Base-by-base conservation (phyloP, 2,113 vertebrate species). In the Eonycteris spelaea region DNA sequence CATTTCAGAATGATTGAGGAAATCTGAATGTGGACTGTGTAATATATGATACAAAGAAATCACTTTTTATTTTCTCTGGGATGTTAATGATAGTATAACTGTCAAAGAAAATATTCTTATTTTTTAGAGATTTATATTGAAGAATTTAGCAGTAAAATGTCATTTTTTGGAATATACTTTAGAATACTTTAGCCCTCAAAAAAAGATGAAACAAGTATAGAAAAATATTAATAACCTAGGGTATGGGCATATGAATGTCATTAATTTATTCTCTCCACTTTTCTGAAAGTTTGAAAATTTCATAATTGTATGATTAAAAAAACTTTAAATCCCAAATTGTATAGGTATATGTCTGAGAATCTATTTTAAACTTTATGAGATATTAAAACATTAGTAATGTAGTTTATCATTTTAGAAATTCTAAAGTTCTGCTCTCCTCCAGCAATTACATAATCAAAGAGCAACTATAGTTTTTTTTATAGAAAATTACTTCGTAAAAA, bases 401-500 rank as follows among this genome's bases (percentile, higher is more conserved):
- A 48, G 26, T 78, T 85, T 79, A 68, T 57, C 10, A 70, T 68
- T 83, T 79, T 75, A 65, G 57, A 94, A 65, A 85, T 45, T 59
- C 38, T 21, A 91, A 86, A 74, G 11, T 89, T 91, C 70, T 96
- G 13, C 65, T 88, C 48, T 88, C 28, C 19, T 86, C 33, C 35
- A 74, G 51, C 10, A 91, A 83, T 77, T 86, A 95, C 22, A 93
- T 51, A 75, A 83, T 33, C 30, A 77, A 85, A 93, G 57, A 82
- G 2, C 26, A 90, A 93, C 8, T 83, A 35, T 3, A 71, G 15
- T 53, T 84, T 89, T 79, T 77, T 43, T 71, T 13, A 84, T 13
- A 84, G 48, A 90, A 86, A 96, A 45, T 3, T 83, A 59, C 68
- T 90, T 78, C 83, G 4, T 90, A 93, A 95, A 93, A 38, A 77